Evolutionary conservation across 2,113 vertebrate species (phyloP).

Genomic region (Hyperopisus bebe): DNA sequence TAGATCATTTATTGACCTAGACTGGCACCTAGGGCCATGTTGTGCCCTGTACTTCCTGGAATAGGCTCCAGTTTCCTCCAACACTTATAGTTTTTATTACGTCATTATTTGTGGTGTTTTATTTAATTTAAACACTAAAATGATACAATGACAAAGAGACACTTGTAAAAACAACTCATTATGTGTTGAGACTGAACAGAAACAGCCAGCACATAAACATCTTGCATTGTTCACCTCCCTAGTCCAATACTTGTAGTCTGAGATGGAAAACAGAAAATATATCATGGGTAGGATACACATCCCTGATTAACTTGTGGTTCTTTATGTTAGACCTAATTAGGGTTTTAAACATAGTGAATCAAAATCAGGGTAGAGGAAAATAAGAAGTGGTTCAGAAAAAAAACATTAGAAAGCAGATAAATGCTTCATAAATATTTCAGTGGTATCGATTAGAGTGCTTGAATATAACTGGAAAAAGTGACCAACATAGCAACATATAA

Average conservation of each 20-base stretch:
- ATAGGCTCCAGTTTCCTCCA: background rate
- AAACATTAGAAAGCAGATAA: background rate
- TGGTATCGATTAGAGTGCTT: background rate
- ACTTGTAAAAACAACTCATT: background rate
- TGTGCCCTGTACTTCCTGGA: background rate
- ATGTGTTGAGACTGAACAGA: background rate
- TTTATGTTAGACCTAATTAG: background rate
- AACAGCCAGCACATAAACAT: background rate
- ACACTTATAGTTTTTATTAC: background rate
- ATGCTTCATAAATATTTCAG: conserved; percentile 1
- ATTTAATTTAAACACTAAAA: background rate
- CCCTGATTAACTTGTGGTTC: background rate
- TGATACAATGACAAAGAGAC: background rate
- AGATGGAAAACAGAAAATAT: background rate
- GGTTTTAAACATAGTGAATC: background rate
- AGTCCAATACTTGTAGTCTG: background rate
- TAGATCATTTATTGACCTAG: background rate
- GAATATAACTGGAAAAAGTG: background rate
- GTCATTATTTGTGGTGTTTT: background rate
- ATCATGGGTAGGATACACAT: background rate
- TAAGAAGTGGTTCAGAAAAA: background rate
- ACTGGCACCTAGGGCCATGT: background rate
- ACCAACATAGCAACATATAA: background rate
- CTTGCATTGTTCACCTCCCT: background rate
- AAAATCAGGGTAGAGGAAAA: background rate